These are phyloP conservation scores for Eurytoma californica DNA, from an alignment of 2,888 invertebrate genomes.

Conservation along the genomic window DNA sequence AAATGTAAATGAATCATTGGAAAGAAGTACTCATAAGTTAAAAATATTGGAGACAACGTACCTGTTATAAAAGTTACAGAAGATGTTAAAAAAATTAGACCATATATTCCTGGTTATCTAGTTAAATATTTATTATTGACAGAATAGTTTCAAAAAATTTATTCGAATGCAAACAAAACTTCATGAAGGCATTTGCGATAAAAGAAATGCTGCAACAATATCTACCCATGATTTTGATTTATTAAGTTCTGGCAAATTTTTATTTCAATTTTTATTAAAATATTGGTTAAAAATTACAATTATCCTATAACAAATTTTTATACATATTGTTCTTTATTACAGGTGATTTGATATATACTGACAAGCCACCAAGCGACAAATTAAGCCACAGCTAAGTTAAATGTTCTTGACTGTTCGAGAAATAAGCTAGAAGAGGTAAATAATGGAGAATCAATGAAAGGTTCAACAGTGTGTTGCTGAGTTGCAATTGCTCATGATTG, in stretches of 20 bases:
- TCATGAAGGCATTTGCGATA: constrained; percentile 86
- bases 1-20: constrained; percentile 59
- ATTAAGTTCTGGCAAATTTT: constrained; percentile 79
- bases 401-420: no score
- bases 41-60: constrained; percentile 74
- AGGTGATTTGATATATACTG: constrained; percentile 82
- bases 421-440: no score
- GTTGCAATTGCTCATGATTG: constrained; percentile 81
- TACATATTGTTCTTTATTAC: constrained; percentile 58
- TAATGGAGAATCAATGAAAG: no score
- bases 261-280: background rate
- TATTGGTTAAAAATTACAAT: constrained; percentile 2
- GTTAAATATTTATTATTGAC: constrained; percentile 81
- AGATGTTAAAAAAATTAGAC: constrained; percentile 80
- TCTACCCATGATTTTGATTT: constrained; percentile 88
- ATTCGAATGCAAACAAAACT: constrained; percentile 87
- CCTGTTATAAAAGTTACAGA: constrained; percentile 77
- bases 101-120: constrained; percentile 85
- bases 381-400: no score
- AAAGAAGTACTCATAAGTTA: constrained; percentile 69
- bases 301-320: constrained; percentile 16
- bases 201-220: constrained; percentile 86
- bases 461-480: constrained; percentile 83
- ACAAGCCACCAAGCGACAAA: constrained; percentile 79
- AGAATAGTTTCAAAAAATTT: constrained; percentile 84